Base-by-base conservation (phyloP, 2,888 invertebrate species). In the Trachelus iudaicus region DNA sequence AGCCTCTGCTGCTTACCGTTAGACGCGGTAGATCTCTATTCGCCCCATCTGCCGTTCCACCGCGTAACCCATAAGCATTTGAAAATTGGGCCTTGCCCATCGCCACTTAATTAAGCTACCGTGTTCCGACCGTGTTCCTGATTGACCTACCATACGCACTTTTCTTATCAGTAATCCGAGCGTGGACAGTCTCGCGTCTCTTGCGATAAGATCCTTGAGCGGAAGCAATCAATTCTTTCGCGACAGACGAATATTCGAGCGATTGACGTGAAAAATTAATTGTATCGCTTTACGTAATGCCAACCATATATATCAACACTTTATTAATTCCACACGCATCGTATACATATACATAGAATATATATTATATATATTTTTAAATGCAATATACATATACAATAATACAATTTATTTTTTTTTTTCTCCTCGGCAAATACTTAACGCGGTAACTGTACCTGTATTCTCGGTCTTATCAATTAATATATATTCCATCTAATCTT, bases 301-400 rank as follows among this genome's bases (percentile, higher is more conserved):
- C 84, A 87, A 89, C 86, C 88, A 87, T 85, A 85, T 40, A 40
- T 89, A 87, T 85, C 87, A 89, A 89, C 88, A 88, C 86, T 89
- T 90, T 88, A 89, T 89, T 88, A 83, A 86, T 87, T 87, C 84
- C 83, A 89, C 87, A 87, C 85, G 82, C 83, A 87, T 87, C 84
- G 83, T 87, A 83, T 85, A 88, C 86, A 86, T 89, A 83, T 87
- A 88, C 84, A 83, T 82, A 83, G 77, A 84, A 84, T 84, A 82
- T 83, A 82, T 81, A 73, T 81, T 74, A 76, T 76, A 83, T 84
- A 79, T 82, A 85, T 84, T 79, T 83, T 85, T 84, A 82, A 83
- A 84, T 85, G 84, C 83, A 86, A 85, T 87, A 83, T 88, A 85
- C 86, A 86, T 84, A 79, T 80, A 85, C 80, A 85, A 84, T 85